Percentiles rank a stretch among this genome's conserved stretches.
Evolutionary conservation across 2,113 vertebrate species (phyloP).

Genomic region (Sphyrna mokarran): DNA sequence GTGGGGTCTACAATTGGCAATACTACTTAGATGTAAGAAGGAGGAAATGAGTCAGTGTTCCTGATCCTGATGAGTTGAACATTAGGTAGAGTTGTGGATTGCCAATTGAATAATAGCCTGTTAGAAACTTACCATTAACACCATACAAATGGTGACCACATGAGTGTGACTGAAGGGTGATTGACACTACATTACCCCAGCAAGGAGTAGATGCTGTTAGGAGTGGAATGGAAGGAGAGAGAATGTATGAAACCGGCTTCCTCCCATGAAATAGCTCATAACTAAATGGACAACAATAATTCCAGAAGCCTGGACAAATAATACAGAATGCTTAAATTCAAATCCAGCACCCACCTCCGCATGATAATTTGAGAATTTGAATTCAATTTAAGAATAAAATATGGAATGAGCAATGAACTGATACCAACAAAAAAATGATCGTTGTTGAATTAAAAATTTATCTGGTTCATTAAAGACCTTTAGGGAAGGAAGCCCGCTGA

Average conservation of each 20-base stretch:
- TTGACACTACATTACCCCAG: background rate
- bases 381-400: background rate
- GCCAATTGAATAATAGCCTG: background rate
- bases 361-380: background rate
- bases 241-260: background rate
- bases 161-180: background rate
- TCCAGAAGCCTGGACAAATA: too few relatives aligned
- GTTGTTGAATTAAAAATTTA: background rate
- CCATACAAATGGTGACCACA: background rate
- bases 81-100: background rate
- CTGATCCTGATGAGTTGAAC: background rate
- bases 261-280: background rate
- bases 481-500: background rate
- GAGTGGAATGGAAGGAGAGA: background rate
- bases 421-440: background rate
- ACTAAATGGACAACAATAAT: background rate
- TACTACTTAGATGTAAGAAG: background rate
- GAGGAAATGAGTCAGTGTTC: background rate
- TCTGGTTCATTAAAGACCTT: background rate
- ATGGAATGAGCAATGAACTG: background rate
- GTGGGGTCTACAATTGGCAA: background rate
- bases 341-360: background rate
- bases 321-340: background rate
- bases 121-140: background rate
- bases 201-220: background rate